Percentiles rank a stretch among this genome's conserved stretches.
Conservation (phyloP, 2,797 vertebrate genomes). For the Chelidonichthys spinosus region DNA sequence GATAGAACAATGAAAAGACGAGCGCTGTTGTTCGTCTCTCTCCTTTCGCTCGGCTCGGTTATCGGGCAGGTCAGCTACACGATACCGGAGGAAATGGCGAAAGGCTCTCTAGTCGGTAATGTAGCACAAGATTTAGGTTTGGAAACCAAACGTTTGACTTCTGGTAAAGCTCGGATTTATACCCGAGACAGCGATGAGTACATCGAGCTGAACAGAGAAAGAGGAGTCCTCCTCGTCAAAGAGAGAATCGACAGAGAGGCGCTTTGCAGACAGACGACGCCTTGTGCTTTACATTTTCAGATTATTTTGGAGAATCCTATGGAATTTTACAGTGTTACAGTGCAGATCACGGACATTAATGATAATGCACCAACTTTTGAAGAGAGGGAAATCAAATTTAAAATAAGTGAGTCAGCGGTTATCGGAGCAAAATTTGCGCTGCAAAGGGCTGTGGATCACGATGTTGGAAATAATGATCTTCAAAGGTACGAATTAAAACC, state of each 20-base stretch:
- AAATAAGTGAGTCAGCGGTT: slow-evolving; percentile 77
- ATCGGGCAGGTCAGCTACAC: slow-evolving; percentile 86
- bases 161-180: slow-evolving; percentile 53
- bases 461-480: slow-evolving; percentile 79
- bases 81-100: slow-evolving; percentile 88
- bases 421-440: slow-evolving; percentile 77
- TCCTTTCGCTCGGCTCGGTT: slow-evolving; percentile 69
- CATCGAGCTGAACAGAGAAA: slow-evolving; percentile 84
- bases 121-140: slow-evolving; percentile 77
- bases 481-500: slow-evolving; percentile 69
- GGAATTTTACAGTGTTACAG: slow-evolving; percentile 84
- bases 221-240: slow-evolving; percentile 84
- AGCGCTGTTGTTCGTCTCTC: slow-evolving; percentile 80
- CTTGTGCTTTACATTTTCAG: slow-evolving; percentile 84
- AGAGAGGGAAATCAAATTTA: slow-evolving; percentile 55
- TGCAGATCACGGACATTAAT: slow-evolving; percentile 80
- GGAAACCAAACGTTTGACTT: slow-evolving; percentile 69
- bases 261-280: slow-evolving; percentile 70
- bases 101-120: slow-evolving; percentile 76
- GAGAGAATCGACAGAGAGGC: slow-evolving; percentile 85
- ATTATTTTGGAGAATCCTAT: slow-evolving; percentile 89
- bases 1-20: slow-evolving; percentile 80
- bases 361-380: slow-evolving; percentile 78
- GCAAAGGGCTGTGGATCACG: slow-evolving; percentile 78
- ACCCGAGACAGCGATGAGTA: slow-evolving; percentile 53